Evolutionary conservation across 2,797 vertebrate genomes (phyloP), one percentile per base, ranked within the genome.

Genomic region (Microhierax caerulescens): DNA sequence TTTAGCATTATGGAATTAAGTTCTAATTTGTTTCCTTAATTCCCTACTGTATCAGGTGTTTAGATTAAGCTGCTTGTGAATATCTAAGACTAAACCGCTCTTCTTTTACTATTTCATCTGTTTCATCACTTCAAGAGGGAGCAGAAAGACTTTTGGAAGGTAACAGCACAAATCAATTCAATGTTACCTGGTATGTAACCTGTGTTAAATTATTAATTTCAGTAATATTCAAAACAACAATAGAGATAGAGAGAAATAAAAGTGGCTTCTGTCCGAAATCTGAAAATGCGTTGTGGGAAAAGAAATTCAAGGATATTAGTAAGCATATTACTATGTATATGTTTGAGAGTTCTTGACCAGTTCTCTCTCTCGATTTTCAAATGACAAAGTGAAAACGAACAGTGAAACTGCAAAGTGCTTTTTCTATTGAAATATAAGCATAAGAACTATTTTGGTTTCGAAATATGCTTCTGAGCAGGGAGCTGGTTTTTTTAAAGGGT

Each of bases 81-180:
- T 78, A 85, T 56, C 70, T 51, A 95, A 90, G 81, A 96, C 96
- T 79, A 95, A 95, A 86, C 32, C 20, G 53, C 57, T 95, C 56
- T 50, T 65, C 59, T 91, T 90, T 90, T 67, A 79, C 57, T 89
- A 36, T 73, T 86, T 91, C 51, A 97, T 61, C 59, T 88, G 77
- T 80, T 86, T 70, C 86, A 82, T 72, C 89, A 75, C 54, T 59
- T 72, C 51, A 23, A 39, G 43, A 81, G 43, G 47, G 53, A 82
- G 34, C 4, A 30, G 59, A 59, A 75, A 83, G 83, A 37, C 48
- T 90, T 77, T 41, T 32, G 56, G 70, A 76, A 94, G 43, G 75
- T 59, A 89, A 54, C 20, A 73, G 53, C 24, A 61, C 16, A 28
- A 57, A 54, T 11, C 30, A 36, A 36, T 45, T 54, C 45, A 25